These are phyloP conservation scores for Dicrurus megarhynchus DNA, from an alignment of 2,113 vertebrate species.

Conservation along the genomic window DNA sequence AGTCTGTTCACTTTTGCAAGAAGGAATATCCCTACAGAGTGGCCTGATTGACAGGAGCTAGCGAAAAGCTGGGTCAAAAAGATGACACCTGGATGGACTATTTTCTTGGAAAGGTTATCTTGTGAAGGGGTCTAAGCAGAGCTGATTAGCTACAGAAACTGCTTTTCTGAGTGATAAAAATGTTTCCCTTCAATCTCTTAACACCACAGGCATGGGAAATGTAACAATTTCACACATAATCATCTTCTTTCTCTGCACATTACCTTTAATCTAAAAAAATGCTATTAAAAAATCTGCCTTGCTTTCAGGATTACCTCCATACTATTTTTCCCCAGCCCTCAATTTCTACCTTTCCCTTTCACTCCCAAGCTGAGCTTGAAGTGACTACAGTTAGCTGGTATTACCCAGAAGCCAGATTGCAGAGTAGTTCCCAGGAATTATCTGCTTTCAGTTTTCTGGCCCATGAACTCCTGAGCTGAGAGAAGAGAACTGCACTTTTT, in stretches of 20 bases:
- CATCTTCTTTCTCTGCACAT: background rate
- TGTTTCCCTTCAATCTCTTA: background rate
- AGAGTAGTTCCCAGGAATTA: background rate
- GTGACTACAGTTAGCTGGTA: background rate
- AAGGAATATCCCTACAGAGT: background rate
- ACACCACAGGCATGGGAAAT: background rate
- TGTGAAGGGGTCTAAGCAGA: background rate
- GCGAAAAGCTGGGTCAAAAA: background rate
- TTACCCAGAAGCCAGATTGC: background rate
- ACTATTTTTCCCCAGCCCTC: background rate
- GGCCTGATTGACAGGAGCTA: background rate
- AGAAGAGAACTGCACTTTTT: background rate
- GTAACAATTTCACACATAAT: background rate
- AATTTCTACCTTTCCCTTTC: background rate
- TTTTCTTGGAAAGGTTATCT: background rate
- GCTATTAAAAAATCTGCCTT: background rate
- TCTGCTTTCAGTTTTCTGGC: background rate
- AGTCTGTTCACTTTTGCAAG: background rate
- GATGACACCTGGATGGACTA: background rate
- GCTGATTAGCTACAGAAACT: background rate
- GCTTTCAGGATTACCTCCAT: background rate
- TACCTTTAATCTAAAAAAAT: background rate
- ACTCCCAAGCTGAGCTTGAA: background rate
- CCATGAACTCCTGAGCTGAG: background rate
- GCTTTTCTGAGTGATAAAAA: constrained; percentile 17